Evolutionary conservation across 2,113 vertebrate genomes (phyloP), one percentile per base, ranked within the genome.

Genomic region (Apteryx owenii): DNA sequence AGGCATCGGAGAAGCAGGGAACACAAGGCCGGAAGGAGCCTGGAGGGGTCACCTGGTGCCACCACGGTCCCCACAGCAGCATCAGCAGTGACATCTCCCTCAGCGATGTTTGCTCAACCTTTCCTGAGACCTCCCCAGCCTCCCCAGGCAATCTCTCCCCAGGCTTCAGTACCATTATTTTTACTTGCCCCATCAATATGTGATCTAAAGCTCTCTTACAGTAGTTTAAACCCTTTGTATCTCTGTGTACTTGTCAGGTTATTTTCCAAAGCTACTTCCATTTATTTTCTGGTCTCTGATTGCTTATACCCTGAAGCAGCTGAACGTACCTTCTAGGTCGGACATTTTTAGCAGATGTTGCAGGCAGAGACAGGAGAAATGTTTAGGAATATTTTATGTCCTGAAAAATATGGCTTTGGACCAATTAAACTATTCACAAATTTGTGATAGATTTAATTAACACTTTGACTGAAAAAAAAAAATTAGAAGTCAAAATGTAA

Each of bases 121-220:
- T 31, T 42, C 12, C 78, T 1, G 0, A 17, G 20, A 61, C 16
- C 0, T 0, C 66, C 5, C 3, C 81, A 56, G 56, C 50, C 85
- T 23, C 50, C 15, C 62, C 3, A 0, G 46, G 16, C 72, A 3
- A 8, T 4, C 33, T 21, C 12, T 33, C 36, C 33, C 66, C 40
- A 10, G 46, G 51, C 81, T 61, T 20, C 73, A 19, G 54, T 54
- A 54, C 31, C 56, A 6, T 2, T 20, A 13, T 4, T 51, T 56
- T 61, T 12, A 28, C n/a, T 53, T 53, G 65, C 19, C 71, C 66
- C 51, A 31, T 8, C 87, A 10, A 7, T 7, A 14, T 7, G 71
- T 38, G 26, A 66, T 2, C 58, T 1, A 1, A 58, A 40, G 12
- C 9, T 62, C 60, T 25, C 56, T n/a, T 8, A 61, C 15, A 53